A percentile compares a stretch with the other conserved stretches of the same genome.
These are phyloP conservation scores for Nesoenas mayeri DNA, from an alignment of 2,113 vertebrate genomes.

Conservation along the genomic window DNA sequence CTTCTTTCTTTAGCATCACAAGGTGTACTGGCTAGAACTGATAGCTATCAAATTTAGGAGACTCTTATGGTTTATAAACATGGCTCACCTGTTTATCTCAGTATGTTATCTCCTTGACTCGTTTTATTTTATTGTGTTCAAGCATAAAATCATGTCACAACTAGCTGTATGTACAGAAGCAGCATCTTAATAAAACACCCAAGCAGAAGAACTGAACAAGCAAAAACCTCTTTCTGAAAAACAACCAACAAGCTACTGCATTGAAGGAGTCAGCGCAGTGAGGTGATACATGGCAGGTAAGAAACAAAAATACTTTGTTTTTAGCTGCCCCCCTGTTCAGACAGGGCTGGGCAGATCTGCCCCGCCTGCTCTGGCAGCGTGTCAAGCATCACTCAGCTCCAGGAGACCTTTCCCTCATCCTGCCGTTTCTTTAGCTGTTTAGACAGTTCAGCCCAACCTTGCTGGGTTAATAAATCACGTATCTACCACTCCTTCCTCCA, in stretches of 20 bases:
- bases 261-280: background rate
- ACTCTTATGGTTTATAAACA: background rate
- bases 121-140: background rate
- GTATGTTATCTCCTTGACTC: background rate
- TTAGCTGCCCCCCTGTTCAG: background rate
- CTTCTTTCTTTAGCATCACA: slow-evolving; percentile 31
- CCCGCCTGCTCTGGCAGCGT: background rate
- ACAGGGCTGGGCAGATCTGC: background rate
- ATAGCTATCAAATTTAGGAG: slow-evolving; percentile 15
- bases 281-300: background rate
- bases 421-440: background rate
- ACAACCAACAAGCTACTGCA: background rate
- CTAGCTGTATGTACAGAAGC: rapidly evolving
- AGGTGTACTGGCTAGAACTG: background rate
- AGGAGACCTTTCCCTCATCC: background rate
- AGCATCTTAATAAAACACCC: background rate
- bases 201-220: background rate
- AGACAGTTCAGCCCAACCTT: background rate
- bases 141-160: background rate
- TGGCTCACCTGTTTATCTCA: slow-evolving; percentile 35
- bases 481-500: background rate
- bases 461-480: background rate
- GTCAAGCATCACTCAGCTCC: rapidly evolving
- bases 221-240: background rate
- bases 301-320: background rate